A percentile compares a stretch with the other conserved stretches of the same genome.
Conservation (phyloP, 2,888 invertebrate species). For the Eudasyphora cyanicolor region DNA sequence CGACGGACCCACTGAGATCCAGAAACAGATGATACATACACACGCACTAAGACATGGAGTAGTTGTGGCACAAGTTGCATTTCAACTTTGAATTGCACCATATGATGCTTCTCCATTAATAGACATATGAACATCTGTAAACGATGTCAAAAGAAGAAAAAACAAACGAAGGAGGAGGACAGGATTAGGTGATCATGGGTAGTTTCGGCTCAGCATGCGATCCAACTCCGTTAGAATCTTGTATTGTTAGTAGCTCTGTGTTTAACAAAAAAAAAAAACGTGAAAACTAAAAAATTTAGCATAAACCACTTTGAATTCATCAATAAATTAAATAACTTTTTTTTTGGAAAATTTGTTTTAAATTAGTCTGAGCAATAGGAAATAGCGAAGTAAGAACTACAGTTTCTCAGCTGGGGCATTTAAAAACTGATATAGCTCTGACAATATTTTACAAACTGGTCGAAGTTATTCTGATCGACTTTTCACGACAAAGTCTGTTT, state of each 20-base stretch:
- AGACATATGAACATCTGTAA: not conserved
- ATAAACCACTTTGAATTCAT: not conserved
- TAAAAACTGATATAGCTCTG: too few species aligned
- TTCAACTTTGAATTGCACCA: constrained; percentile 44
- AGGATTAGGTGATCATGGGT: not conserved
- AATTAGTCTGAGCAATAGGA: too few species aligned
- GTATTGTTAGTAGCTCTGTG: not conserved
- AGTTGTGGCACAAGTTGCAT: constrained; percentile 26
- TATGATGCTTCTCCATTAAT: constrained; percentile 8
- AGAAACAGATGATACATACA: not conserved
- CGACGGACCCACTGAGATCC: not conserved
- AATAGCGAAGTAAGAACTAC: too few species aligned
- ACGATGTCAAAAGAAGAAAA: not conserved
- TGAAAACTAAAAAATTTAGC: not conserved
- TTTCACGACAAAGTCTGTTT: too few species aligned
- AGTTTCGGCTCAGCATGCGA: constrained; percentile 28
- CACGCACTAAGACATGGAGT: not conserved
- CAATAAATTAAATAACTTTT: not conserved
- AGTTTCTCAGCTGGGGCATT: too few species aligned
- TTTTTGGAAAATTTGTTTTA: too few species aligned
- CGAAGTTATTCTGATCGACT: too few species aligned
- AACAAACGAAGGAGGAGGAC: too few species aligned
- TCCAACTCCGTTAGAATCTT: constrained; percentile 39
- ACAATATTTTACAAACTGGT: too few species aligned
- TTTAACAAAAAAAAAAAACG: too few species aligned